phyloP scores from a whole-genome alignment of 2,888 invertebrate genomes.

The Acanthopleura granulata region DNA sequence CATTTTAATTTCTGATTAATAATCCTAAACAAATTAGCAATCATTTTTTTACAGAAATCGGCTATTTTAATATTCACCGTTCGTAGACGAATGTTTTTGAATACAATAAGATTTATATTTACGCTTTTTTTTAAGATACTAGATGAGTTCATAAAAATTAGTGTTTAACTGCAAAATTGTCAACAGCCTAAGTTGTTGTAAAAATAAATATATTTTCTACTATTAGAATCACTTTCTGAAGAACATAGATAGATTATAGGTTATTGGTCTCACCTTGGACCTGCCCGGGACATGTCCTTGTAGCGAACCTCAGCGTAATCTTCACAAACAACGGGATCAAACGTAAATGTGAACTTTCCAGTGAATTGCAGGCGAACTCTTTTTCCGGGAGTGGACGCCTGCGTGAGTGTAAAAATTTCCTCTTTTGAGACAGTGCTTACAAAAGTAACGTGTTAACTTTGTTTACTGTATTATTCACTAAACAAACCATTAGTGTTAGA shows the following conservation, averaged over 20 bases:
- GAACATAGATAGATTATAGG: background rate
- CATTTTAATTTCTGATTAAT: background rate
- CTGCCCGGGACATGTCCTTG: background rate
- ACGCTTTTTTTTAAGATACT: background rate
- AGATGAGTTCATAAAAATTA: background rate
- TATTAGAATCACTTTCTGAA: too few relatives aligned
- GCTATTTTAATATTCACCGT: background rate
- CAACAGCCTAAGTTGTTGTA: too few relatives aligned
- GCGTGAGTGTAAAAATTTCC: background rate
- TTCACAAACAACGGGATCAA: background rate
- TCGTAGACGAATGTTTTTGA: background rate
- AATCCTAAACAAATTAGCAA: too few relatives aligned
- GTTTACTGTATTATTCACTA: too few relatives aligned
- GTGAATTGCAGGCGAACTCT: background rate
- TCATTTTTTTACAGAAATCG: background rate
- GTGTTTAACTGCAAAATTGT: background rate
- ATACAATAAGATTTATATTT: background rate
- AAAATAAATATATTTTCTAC: too few relatives aligned
- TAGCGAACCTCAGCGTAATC: conserved; percentile 12
- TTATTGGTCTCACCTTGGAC: background rate
- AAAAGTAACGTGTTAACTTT: too few relatives aligned
- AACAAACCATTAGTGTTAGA: too few relatives aligned
- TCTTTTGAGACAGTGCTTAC: too few relatives aligned
- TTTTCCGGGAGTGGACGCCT: background rate
- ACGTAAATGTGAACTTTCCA: background rate